A percentile compares a stretch with the other conserved stretches of the same genome.
Evolutionary conservation across 2,113 vertebrate species (phyloP).

Genomic region (Menidia beryllina): DNA sequence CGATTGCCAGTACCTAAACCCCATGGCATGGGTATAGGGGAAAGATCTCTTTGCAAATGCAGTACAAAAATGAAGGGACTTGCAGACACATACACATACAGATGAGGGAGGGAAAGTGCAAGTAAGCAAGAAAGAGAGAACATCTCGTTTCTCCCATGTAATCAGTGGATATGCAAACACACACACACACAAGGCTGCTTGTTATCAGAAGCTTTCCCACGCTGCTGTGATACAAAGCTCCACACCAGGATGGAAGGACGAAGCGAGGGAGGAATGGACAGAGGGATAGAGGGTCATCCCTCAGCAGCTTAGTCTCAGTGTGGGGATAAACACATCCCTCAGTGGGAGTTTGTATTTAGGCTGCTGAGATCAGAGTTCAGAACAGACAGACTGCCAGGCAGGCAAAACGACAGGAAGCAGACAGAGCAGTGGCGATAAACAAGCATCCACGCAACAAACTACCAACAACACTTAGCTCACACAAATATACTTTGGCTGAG

Average conservation of each 20-base stretch:
- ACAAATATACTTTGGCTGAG: slow-evolving; percentile 41
- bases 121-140: slow-evolving; percentile 63
- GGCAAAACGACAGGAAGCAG: slow-evolving; percentile 59
- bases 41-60: slow-evolving; percentile 41
- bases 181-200: slow-evolving; percentile 71
- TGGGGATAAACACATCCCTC: slow-evolving; percentile 77
- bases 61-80: slow-evolving; percentile 29
- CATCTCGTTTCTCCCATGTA: slow-evolving; percentile 72
- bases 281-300: slow-evolving; percentile 75
- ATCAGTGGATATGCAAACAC: slow-evolving; percentile 74
- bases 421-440: slow-evolving; percentile 61
- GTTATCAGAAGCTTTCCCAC: slow-evolving; percentile 81
- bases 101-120: slow-evolving; percentile 38
- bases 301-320: slow-evolving; percentile 72
- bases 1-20: slow-evolving; percentile 47
- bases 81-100: slow-evolving; percentile 35
- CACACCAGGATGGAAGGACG: slow-evolving; percentile 73
- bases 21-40: slow-evolving; percentile 36
- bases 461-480: slow-evolving; percentile 29
- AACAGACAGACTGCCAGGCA: slow-evolving; percentile 54
- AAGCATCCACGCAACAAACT: slow-evolving; percentile 52
- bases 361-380: slow-evolving; percentile 71
- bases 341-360: slow-evolving; percentile 64
- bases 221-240: slow-evolving; percentile 75
- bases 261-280: slow-evolving; percentile 69